Conservation (phyloP, 2,113 vertebrate genomes). For the Carettochelys insculpta region DNA sequence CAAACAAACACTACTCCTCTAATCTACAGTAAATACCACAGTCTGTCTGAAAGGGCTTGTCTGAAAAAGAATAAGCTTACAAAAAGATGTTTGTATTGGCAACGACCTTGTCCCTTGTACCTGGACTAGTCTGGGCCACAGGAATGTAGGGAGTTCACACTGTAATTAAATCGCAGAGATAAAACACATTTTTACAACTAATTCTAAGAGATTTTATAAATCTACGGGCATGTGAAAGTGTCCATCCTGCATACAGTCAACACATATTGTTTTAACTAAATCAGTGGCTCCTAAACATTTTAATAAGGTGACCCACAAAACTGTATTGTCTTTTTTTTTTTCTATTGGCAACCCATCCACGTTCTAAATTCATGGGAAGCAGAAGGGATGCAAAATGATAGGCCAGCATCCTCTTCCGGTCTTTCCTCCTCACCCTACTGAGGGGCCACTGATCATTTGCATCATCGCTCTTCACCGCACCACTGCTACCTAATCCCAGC, state of each 20-base stretch:
- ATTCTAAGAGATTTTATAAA: constrained; percentile 39
- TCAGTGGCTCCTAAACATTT: background rate
- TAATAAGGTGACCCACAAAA: background rate
- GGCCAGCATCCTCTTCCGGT: background rate
- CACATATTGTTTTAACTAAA: background rate
- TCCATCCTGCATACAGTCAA: background rate
- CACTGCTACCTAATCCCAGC: background rate
- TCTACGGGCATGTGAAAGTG: constrained; percentile 11
- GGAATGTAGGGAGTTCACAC: constrained; percentile 64
- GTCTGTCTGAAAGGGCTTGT: constrained; percentile 63
- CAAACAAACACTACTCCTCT: constrained; percentile 57
- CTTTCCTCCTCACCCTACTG: background rate
- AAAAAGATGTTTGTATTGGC: constrained; percentile 59
- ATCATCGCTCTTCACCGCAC: background rate
- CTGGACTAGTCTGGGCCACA: constrained; percentile 61
- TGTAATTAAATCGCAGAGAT: constrained; percentile 52
- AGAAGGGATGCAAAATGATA: background rate
- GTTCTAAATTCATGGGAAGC: background rate
- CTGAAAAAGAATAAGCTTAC: constrained; percentile 60
- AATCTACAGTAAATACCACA: constrained; percentile 60
- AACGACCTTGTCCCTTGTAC: constrained; percentile 52
- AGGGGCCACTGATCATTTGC: background rate
- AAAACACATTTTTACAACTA: constrained; percentile 67
- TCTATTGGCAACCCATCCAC: background rate
- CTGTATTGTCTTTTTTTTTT: background rate